Base-by-base conservation (phyloP, 2,113 vertebrate genomes). In the Sisor rabdophorus region DNA sequence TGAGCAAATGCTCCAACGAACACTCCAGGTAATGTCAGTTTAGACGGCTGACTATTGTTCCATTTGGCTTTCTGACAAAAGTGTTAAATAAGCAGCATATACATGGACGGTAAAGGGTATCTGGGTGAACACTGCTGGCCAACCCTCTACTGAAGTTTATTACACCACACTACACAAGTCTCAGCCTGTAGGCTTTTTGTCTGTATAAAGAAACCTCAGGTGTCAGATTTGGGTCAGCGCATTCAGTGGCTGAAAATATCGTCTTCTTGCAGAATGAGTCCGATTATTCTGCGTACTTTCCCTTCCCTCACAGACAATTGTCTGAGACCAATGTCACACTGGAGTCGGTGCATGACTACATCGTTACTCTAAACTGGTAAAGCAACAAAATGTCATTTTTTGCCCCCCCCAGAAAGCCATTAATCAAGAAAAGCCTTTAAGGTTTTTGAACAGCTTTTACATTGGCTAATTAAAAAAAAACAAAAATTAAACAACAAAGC, bases 201-300 rank as follows among this genome's bases (percentile, higher is more conserved):
- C 48, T n/a, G 65, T 30, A 60, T 70, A 74, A 77, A 52, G 22
- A 77, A 81, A 81, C 74, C 58, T 74, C 52, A 54, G 4, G 20
- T 79, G 81, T 82, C 79, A 82, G 28, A 71, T 74, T 12, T 44
- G 12, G 81, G 84, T 81, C 79, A 68, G 56, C 11, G 28, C 24
- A 40, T 71, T 64, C 52, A 56, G 75, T 30, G n/a, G 16, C 50
- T 4, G 30, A 52, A 44, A 36, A 47, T 26, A 19, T 40, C 19
- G 36, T n/a, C 22, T n/a, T 24, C 56, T 6, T 20, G 26, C 59
- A 32, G 59, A 44, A 44, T 13, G 20, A 44, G 12, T 36, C 61
- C n/a, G 60, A 12, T 6, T 36, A 36, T 11, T 48, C 24, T 47
- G 40, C 8, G 40, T 26, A 17, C 44, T 50, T 24, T 1, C 22